Evolutionary conservation across 1,140 invertebrate species (phyloP), one percentile per base, ranked within the genome.

Genomic region (Stegodyphus mimosarum): DNA sequence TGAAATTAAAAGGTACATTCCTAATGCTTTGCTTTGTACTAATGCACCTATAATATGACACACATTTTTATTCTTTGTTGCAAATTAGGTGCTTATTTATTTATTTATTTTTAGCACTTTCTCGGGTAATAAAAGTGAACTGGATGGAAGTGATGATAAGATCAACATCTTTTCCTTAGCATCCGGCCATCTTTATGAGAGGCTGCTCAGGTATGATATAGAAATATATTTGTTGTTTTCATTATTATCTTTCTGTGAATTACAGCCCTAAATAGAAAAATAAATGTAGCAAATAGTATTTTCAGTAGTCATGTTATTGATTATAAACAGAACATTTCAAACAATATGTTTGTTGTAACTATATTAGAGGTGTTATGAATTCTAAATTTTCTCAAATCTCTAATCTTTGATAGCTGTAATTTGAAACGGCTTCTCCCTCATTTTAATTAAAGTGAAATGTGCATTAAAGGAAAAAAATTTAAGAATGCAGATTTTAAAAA

Each of bases 81-180:
- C 9, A 10, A 10, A 60, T 10, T 60, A 60, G 15, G 9, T 1
- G 2, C 5, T 60, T 60, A 60, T 60, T 5, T 67, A n/a, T 15
- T 66, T 88, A 91, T 90, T 87, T 90, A 95, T 7, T 96, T 33
- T 97, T 90, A 92, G 92, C 64, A 91, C 92, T 51, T 90, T 91
- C 17, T 88, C 91, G 89, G 89, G 91, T 88, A 89, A 88, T 74
- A 86, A 89, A 63, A 94, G 94, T 52, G 91, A 93, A 70, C 89
- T 90, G 17, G 95, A 96, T 67, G 92, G 94, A 2, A 91, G 93
- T 78, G 95, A 97, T 87, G 94, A 98, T 87, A 96, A 94, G 52
- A 94, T 99, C 13, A 99, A 99, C 90, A 98, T 99, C 75, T 99
- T 99, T 91, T 99, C 98, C 0, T 91, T 99, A 6, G 99, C 99